Percentiles rank a stretch among this genome's conserved stretches.
These are phyloP conservation scores for Philhelius pedissequus DNA, from an alignment of 2,888 invertebrate species.

Conservation along the genomic window DNA sequence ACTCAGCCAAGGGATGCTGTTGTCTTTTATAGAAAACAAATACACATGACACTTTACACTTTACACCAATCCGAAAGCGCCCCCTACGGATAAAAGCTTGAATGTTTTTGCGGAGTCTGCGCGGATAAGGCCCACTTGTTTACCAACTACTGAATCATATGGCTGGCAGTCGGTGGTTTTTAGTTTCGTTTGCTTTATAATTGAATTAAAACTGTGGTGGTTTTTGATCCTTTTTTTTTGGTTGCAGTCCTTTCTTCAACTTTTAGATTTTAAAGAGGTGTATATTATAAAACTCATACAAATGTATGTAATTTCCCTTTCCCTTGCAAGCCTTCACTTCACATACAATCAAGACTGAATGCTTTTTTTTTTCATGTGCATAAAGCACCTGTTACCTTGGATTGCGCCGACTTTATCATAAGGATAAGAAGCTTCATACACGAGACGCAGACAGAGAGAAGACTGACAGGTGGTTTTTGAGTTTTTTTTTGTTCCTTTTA, in stretches of 20 bases:
- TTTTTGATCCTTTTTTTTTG: background rate
- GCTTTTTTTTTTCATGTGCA: conserved; percentile 3
- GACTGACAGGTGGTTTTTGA: conserved; percentile 63
- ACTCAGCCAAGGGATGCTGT: conserved; percentile 5
- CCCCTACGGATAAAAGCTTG: conserved; percentile 47
- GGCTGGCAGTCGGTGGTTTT: conserved; percentile 49
- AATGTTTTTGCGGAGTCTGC: conserved; percentile 13
- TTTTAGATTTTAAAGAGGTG: background rate
- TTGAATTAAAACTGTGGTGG: conserved; percentile 16
- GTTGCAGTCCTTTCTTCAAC: background rate
- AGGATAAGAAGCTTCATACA: conserved; percentile 1
- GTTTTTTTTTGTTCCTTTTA: conserved; percentile 8
- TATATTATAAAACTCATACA: too few relatives aligned
- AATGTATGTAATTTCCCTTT: background rate
- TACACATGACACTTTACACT: too few relatives aligned
- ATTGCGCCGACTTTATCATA: conserved; percentile 56
- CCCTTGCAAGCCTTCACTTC: background rate
- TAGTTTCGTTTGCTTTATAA: conserved; percentile 3
- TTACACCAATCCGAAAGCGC: conserved; percentile 10
- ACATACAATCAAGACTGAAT: background rate
- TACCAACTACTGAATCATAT: conserved; percentile 45
- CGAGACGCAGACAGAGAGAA: conserved; percentile 12
- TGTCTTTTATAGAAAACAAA: conserved; percentile 43
- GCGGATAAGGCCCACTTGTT: conserved; percentile 64
- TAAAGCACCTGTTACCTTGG: conserved; percentile 64